Evolutionary conservation across 2,113 vertebrate genomes (phyloP).

Genomic region (Poicephalus gulielmi): DNA sequence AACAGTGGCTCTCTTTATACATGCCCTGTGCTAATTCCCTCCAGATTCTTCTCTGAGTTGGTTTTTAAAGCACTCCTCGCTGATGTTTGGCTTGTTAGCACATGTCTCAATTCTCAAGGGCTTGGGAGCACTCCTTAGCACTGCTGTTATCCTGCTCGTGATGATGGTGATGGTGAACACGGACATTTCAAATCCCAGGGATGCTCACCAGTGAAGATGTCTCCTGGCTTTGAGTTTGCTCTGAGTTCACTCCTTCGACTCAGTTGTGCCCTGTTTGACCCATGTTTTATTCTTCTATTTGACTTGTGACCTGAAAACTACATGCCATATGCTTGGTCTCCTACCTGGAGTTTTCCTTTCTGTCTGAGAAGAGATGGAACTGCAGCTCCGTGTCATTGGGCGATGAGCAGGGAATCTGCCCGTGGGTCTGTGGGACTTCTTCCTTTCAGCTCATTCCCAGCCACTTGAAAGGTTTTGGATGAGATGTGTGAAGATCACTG

Average conservation of each 20-base stretch:
- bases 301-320: background rate
- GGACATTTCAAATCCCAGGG: background rate
- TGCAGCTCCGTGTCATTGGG: background rate
- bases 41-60: background rate
- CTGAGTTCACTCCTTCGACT: background rate
- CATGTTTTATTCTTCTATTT: background rate
- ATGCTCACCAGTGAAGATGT: fast-evolving
- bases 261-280: background rate
- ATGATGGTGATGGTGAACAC: background rate
- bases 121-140: background rate
- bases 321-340: background rate
- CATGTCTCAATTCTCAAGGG: background rate
- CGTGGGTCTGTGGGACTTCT: background rate
- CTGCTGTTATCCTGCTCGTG: background rate
- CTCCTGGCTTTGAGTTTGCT: background rate
- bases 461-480: slow-evolving; percentile 5
- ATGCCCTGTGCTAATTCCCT: slow-evolving; percentile 24
- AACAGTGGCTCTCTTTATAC: background rate
- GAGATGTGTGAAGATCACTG: background rate
- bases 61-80: background rate
- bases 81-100: background rate
- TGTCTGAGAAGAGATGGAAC: background rate
- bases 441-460: background rate
- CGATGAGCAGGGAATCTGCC: background rate
- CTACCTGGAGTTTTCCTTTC: background rate